Percentiles rank a stretch among this genome's conserved stretches.
Evolutionary conservation across 1,140 invertebrate genomes (phyloP).

Genomic region (Metopolophium dirhodum): DNA sequence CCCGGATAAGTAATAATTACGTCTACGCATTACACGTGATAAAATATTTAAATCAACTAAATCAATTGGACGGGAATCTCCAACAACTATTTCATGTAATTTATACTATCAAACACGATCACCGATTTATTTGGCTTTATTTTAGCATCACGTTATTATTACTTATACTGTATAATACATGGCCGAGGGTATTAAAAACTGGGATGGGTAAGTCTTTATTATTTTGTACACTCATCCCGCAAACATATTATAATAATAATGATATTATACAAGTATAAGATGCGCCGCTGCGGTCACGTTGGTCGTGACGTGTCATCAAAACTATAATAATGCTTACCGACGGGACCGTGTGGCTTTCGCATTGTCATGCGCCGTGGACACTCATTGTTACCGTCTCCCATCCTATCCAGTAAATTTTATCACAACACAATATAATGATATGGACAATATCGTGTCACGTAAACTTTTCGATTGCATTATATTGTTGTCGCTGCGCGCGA

Average conservation of each 20-base stretch:
- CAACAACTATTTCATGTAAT: background rate
- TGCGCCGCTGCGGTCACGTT: background rate
- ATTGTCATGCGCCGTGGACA: background rate
- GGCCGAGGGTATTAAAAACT: background rate
- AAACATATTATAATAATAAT: background rate
- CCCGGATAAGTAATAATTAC: background rate
- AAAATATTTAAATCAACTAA: background rate
- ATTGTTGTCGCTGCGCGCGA: background rate
- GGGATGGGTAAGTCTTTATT: background rate
- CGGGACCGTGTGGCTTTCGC: background rate
- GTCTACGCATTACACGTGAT: background rate
- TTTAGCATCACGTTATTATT: background rate
- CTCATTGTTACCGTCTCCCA: background rate
- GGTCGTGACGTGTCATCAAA: background rate
- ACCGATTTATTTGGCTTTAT: no score
- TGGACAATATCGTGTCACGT: background rate
- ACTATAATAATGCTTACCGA: background rate
- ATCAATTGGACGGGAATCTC: background rate
- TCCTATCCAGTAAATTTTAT: background rate
- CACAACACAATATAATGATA: background rate
- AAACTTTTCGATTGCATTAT: background rate
- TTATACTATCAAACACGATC: background rate
- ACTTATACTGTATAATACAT: no score
- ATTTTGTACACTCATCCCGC: background rate
- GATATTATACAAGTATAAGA: background rate